Base-by-base conservation (phyloP, 1,140 invertebrate species). In the Drosophila elegans region DNA sequence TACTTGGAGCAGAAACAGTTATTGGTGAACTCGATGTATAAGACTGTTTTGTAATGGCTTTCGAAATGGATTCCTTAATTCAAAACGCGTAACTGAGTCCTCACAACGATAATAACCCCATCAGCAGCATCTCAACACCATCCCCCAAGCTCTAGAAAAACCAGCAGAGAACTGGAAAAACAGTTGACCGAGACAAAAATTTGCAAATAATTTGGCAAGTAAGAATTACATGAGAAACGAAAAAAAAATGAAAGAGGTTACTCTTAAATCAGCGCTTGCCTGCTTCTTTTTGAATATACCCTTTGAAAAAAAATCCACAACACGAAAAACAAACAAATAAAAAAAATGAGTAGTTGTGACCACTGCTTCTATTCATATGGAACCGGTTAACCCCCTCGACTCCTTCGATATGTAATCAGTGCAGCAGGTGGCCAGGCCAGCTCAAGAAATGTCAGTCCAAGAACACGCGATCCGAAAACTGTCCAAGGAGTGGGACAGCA, bases 351-450 rank as follows among this genome's bases (percentile, higher is more conserved):
- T 72, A 81, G 63, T 64, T 48, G 32, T 78, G 41, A 53, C 45
- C 63, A 42, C 36, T 66, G 66, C 53, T 67, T 48, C 45, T 62
- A 68, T 68, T 73, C 36, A 36, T 36, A 41, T 21, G 53, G 45
- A 34, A 82, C 83, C 79, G 82, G 82, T 86, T 75, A 39, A 12
- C 39, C 5, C 32, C 25, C 54, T 25, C 32, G 9, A 5, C 32
- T 29, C 7, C 13, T 21, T 46, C 10, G 21, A 51, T 53, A 61
- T 52, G 51, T 55, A 77, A 77, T 77, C 74, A 67, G 49, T 73
- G 78, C 78, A 86, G 82, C 83, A 82, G 75, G 78, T 77, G 81
- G 72, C 80, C 69, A 77, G n/a, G n/a, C n/a, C 69, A 77, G 64
- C 46, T 45, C 38, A 41, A 29, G 72, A 61, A 80, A 57, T 74